phyloP scores from a whole-genome alignment of 2,888 invertebrate genomes.

The Thelaira solivaga region DNA sequence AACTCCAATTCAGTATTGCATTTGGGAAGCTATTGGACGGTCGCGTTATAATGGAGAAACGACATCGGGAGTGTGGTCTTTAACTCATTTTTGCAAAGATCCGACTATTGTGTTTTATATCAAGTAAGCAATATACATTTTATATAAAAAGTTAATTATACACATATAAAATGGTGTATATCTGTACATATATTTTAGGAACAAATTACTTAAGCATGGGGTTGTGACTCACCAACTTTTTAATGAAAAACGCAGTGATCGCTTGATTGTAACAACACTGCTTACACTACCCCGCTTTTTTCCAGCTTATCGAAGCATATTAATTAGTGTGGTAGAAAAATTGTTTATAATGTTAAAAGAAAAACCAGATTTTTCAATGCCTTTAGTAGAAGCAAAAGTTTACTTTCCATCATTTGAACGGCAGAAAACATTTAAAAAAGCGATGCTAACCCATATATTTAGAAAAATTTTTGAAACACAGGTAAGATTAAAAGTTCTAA shows the following conservation, averaged over 20 bases:
- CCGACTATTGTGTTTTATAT: conserved; percentile 78
- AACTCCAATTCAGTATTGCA: conserved; percentile 81
- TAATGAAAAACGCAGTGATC: conserved; percentile 77
- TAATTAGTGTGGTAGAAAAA: conserved; percentile 73
- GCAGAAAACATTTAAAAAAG: conserved; percentile 67
- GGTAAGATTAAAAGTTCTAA: conserved; percentile 71
- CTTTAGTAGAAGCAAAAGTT: conserved; percentile 78
- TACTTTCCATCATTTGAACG: conserved; percentile 66
- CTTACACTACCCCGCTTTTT: conserved; percentile 83
- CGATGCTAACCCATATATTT: conserved; percentile 76
- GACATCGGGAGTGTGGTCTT: conserved; percentile 81
- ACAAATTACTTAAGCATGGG: conserved; percentile 79
- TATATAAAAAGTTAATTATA: not conserved
- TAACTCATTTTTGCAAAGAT: conserved; percentile 79
- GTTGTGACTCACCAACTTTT: conserved; percentile 82
- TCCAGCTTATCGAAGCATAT: conserved; percentile 79
- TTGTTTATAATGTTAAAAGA: conserved; percentile 74
- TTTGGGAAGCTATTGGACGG: conserved; percentile 86
- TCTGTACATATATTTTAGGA: conserved; percentile 73
- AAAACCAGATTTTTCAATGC: conserved; percentile 78
- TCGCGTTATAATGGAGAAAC: conserved; percentile 83
- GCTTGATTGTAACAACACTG: conserved; percentile 78
- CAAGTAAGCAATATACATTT: conserved; percentile 71
- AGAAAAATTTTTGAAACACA: conserved; percentile 79
- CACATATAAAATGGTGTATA: not conserved